These are phyloP conservation scores for Lateolabrax maculatus DNA, from an alignment of 2,797 vertebrate species.

Conservation along the genomic window DNA sequence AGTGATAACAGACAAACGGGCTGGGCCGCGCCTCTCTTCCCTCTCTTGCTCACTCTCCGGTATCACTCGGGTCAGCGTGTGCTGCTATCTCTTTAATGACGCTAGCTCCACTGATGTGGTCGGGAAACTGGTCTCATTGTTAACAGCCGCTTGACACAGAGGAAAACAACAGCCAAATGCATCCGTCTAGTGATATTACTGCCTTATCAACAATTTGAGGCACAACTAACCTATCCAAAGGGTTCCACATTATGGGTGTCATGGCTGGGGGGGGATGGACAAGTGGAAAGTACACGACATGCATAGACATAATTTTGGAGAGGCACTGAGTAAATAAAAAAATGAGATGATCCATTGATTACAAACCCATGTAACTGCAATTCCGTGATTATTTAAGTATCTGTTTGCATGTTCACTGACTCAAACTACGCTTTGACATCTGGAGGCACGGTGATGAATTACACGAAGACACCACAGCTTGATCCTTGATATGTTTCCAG, in stretches of 20 bases:
- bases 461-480: conserved; percentile 55
- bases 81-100: conserved; percentile 91
- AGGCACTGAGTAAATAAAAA: neutral
- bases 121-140: conserved; percentile 60
- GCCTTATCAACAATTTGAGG: conserved; percentile 51
- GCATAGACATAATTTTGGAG: conserved; percentile 4
- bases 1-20: conserved; percentile 91
- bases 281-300: conserved; percentile 1
- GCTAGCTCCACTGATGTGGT: conserved; percentile 78
- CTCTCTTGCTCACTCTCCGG: conserved; percentile 48
- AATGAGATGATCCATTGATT: neutral
- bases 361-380: conserved; percentile 15
- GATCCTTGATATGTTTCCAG: conserved; percentile 73
- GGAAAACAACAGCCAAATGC: conserved; percentile 81
- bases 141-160: conserved; percentile 61
- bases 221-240: conserved; percentile 29
- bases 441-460: conserved; percentile 62
- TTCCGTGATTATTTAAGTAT: conserved; percentile 35
- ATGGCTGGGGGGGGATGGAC: neutral
- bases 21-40: conserved; percentile 77
- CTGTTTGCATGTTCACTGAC: conserved; percentile 38
- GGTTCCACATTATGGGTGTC: conserved; percentile 26
- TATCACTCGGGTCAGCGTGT: conserved; percentile 89
- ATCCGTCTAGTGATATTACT: conserved; percentile 39
- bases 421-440: conserved; percentile 57